phyloP scores from a whole-genome alignment of 2,888 invertebrate genomes.

The Lepas anatifera region DNA sequence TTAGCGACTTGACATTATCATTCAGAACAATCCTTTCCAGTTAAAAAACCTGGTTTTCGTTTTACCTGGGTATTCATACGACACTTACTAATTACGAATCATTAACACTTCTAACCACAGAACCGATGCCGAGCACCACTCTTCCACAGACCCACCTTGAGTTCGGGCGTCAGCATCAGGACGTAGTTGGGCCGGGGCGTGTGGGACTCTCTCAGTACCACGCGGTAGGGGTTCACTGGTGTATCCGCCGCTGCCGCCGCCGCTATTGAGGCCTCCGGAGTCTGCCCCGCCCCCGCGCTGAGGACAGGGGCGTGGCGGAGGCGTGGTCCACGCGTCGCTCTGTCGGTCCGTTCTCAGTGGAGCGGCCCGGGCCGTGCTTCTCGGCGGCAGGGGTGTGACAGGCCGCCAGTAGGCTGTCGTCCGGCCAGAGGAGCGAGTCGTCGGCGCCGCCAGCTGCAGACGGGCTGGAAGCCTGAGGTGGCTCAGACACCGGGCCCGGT shows the following conservation, averaged over 20 bases:
- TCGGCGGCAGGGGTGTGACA: too few species aligned
- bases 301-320: not conserved
- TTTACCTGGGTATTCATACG: too few species aligned
- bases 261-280: not conserved
- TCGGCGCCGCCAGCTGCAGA: not conserved
- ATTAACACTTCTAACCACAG: too few species aligned
- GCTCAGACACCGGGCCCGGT: too few species aligned
- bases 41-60: too few species aligned
- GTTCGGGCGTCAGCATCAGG: conserved; percentile 39
- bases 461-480: too few species aligned
- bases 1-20: too few species aligned
- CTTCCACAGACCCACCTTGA: conserved; percentile 36
- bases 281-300: not conserved
- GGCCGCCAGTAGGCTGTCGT: not conserved
- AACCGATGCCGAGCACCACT: not conserved
- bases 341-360: too few species aligned
- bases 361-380: too few species aligned
- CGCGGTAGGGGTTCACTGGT: conserved; percentile 2
- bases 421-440: not conserved
- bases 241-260: not conserved
- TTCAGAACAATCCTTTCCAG: too few species aligned
- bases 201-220: not conserved
- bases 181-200: conserved; percentile 43
- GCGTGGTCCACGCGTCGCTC: not conserved
- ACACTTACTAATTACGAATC: too few species aligned